phyloP scores from a whole-genome alignment of 2,888 invertebrate species.

The Diarsia brunnea region DNA sequence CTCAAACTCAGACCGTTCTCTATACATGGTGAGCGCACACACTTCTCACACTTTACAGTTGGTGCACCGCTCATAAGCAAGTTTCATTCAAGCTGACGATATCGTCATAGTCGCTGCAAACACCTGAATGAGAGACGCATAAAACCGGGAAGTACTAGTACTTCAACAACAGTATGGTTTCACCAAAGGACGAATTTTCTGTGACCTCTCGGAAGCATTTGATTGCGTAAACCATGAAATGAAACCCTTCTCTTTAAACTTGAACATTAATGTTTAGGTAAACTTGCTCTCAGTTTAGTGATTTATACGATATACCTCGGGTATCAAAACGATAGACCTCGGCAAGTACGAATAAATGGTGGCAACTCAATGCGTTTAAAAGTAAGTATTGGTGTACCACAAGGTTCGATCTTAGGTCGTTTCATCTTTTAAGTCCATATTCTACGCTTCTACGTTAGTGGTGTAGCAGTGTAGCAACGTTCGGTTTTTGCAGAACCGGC shows the following conservation, averaged over 20 bases:
- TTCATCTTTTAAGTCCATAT: too few species aligned
- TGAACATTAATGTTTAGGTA: too few species aligned
- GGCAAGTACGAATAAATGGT: neutral
- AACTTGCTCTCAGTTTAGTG: too few species aligned
- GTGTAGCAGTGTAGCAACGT: neutral
- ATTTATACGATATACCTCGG: too few species aligned
- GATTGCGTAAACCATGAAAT: too few species aligned
- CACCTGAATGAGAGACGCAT: neutral
- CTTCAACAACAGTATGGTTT: too few species aligned
- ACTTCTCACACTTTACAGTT: neutral
- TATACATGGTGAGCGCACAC: slow-evolving; percentile 62
- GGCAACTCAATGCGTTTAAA: neutral
- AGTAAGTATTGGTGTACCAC: neutral
- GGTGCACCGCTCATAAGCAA: neutral
- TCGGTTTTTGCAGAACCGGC: slow-evolving; percentile 29
- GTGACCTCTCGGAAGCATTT: too few species aligned
- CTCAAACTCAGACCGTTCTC: slow-evolving; percentile 1
- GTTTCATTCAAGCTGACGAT: neutral
- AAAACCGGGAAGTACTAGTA: neutral
- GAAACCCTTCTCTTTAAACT: too few species aligned
- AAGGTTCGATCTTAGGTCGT: neutral
- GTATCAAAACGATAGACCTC: too few species aligned
- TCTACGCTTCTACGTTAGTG: neutral
- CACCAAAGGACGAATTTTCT: too few species aligned
- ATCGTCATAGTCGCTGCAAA: neutral